Evolutionary conservation across 1,140 invertebrate species (phyloP), one percentile per base, ranked within the genome.

Genomic region (Drosophila ironensis): DNA sequence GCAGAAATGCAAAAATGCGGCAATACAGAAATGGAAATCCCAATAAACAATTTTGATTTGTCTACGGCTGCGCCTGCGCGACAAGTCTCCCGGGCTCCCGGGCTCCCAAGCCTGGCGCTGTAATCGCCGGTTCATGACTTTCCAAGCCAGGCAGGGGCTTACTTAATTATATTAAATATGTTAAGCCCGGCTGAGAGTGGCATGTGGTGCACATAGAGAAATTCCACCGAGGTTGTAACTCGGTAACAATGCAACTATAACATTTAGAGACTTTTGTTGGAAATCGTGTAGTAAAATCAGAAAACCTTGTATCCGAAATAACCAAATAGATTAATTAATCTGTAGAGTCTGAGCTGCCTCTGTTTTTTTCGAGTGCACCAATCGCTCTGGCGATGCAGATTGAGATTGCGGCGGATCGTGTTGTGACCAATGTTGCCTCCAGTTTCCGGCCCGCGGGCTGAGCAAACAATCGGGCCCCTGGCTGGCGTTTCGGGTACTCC

Each of bases 161-260:
- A 80, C 59, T 80, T 64, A 80, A 78, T 78, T 80, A 74, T 59
- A 78, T 64, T 64, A 66, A 78, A 57, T 52, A 68, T 72, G 54
- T 50, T 66, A 52, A 76, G 60, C 56, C 59, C 41, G 51, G 20
- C 27, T 28, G 37, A 48, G 59, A 48, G 57, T 22, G 42, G 19
- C 41, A 40, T 33, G 20, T 0, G 3, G 12, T 35, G 6, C 30
- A 35, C 12, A 14, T 7, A 14, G 14, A 12, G 4, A 28, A 42
- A 56, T 8, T 8, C 8, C 20, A 22, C 5, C 2, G 20, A 3
- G 20, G 2, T 22, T 22, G 20, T 3, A 22, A 17, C 1, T 17
- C 8, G 14, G 6, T 7, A 11, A 22, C 2, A 3, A 22, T 22
- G n/a, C n/a, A n/a, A n/a, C 5, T 22, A 6, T 30, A 2, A 0